Evolutionary conservation across 2,888 invertebrate species (phyloP), one percentile per base, ranked within the genome.

Genomic region (Pachliopta kotzebuea): DNA sequence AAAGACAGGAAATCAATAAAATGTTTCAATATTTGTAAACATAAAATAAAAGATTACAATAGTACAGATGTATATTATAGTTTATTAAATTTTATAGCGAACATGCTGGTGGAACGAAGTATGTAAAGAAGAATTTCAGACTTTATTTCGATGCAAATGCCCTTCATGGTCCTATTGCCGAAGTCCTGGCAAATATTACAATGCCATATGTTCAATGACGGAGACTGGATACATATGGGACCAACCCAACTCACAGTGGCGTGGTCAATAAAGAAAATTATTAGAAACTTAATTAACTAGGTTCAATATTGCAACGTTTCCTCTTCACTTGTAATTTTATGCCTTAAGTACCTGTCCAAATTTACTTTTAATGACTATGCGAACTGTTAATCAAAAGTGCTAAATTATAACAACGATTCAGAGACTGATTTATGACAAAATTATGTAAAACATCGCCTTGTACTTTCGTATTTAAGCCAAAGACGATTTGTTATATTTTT

Each of bases 71-170:
- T 23, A 52, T 21, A 42, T 42, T 7, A 7, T 42, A 21, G 21
- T 31, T 37, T 23, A 60, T 26, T 7, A 45, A 49, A 53, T 2
- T 52, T 88, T 91, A 59, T 83, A 97, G 97, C 94, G 97, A 81
- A 97, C 96, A 60, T 97, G 97, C 84, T 97, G 97, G 96, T 97
- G 97, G 96, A 97, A 97, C 84, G 97, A 98, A 91, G 95, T 97
- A 21, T 98, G 97, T 90, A 97, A 98, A 80, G 97, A 97, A 81
- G 97, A 97, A 85, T 97, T 97, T 79, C 96, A 97, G 85, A 95
- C 93, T 71, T 93, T 96, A 72, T 97, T 97, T 84, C 94, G 96
- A 67, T 98, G 97, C 88, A 95, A 96, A 78, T 98, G 97, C 76
- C 97, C 97, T 0, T 94, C 95, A 68, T 97, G 96, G 95, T 97